A percentile compares a stretch with the other conserved stretches of the same genome.
These are phyloP conservation scores for Ceratitis capitata DNA, from an alignment of 1,140 invertebrate genomes.

Conservation along the genomic window DNA sequence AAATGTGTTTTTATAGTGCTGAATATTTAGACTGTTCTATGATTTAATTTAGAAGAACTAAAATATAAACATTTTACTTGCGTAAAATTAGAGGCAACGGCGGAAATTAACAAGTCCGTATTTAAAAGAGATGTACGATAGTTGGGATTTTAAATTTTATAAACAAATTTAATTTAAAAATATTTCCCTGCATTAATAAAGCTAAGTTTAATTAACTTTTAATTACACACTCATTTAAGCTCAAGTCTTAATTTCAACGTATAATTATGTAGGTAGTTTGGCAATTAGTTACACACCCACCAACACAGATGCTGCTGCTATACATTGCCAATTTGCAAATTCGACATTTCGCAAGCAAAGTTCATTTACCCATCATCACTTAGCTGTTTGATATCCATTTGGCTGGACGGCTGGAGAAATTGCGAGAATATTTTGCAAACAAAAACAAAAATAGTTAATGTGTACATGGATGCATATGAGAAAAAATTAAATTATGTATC, in stretches of 20 bases:
- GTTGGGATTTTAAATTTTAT: no score
- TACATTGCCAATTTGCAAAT: neutral
- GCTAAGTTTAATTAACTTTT: no score
- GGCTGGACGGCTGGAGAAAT: neutral
- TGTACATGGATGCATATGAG: neutral
- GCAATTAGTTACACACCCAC: neutral
- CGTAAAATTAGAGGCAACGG: no score
- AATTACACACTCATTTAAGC: neutral
- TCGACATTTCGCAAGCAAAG: slow-evolving; percentile 17
- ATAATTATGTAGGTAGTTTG: neutral
- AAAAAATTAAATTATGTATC: slow-evolving; percentile 30
- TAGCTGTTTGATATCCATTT: neutral
- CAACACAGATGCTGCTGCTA: neutral
- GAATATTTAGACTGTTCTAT: no score
- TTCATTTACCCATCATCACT: neutral
- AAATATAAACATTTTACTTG: no score
- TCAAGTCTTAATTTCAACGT: neutral
- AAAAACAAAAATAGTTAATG: neutral
- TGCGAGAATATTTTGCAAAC: neutral
- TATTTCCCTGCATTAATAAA: no score
- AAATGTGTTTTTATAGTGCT: no score
- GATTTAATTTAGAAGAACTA: no score
- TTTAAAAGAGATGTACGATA: no score
- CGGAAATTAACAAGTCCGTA: no score
- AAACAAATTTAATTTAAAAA: no score